Evolutionary conservation across 2,797 vertebrate species (phyloP), one percentile per base, ranked within the genome.

Genomic region (Carduelis carduelis): DNA sequence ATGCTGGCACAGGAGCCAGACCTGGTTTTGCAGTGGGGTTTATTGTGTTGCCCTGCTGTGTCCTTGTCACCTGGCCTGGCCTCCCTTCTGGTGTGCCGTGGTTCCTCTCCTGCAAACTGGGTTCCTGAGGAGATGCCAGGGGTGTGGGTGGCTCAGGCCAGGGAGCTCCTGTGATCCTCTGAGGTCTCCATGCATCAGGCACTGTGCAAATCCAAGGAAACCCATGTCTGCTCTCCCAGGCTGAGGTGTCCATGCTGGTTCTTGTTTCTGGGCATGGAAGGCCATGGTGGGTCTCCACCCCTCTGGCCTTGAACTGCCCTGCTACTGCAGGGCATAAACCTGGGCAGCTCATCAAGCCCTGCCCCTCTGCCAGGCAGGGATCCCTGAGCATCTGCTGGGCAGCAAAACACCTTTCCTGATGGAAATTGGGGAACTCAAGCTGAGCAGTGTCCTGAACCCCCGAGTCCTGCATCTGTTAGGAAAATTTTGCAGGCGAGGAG

Each of bases 311-410:
- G 23, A 66, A 39, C 26, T 64, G 28, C 6, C 39, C 10, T 3
- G 4, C 18, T 21, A 15, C 24, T 60, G 27, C 50, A 64, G 46
- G n/a, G 6, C 30, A n/a, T 3, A 15, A 61, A 34, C 30, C 12
- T 0, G 0, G 5, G 14, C 4, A 3, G 16, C 16, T 72, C 49
- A n/a, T 7, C 0, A 0, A 32, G 11, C 49, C n/a, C 24, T 78
- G 22, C 15, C 17, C 8, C 60, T 71, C 24, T 64, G n/a, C n/a
- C 12, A 4, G 4, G 1, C 28, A 27, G 46, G 57, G 50, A 37
- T 34, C n/a, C 53, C 50, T 1, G 3, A 71, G 74, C 56, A 53
- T 35, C 52, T 61, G 27, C 47, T 53, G 85, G 28, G 2, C 1
- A 1, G 15, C 24, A 5, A 22, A 41, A 8, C 4, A 4, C 21